These are phyloP conservation scores for Sceloporus tristichus DNA, from an alignment of 2,113 vertebrate genomes.

Conservation along the genomic window DNA sequence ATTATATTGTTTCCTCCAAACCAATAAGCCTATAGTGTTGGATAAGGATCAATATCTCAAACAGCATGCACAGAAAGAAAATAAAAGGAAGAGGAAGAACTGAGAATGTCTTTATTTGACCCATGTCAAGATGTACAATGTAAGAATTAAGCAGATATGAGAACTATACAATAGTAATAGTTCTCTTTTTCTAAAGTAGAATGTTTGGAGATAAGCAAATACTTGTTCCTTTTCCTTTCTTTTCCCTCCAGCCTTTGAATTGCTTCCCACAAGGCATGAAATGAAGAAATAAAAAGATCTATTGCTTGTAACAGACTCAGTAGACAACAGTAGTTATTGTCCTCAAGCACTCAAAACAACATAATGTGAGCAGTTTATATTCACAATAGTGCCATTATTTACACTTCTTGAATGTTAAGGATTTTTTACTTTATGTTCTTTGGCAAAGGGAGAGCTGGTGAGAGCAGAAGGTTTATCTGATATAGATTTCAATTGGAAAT, in stretches of 20 bases:
- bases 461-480: conserved; percentile 3
- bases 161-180: neutral
- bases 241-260: neutral
- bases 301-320: conserved; percentile 17
- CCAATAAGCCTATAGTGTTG: neutral
- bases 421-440: conserved; percentile 19
- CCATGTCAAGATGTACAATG: neutral
- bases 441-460: neutral
- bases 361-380: conserved; percentile 28
- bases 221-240: neutral
- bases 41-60: neutral
- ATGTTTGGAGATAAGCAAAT: conserved; percentile 21
- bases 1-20: neutral
- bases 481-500: conserved; percentile 10
- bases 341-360: conserved; percentile 9
- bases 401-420: conserved; percentile 28
- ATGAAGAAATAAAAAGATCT: conserved; percentile 30
- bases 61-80: neutral
- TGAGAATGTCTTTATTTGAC: conserved; percentile 11
- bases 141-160: neutral
- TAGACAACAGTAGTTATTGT: conserved; percentile 20
- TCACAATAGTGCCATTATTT: conserved; percentile 38
- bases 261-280: neutral
- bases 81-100: neutral
- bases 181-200: neutral